These are phyloP conservation scores for Herpetotheres cachinnans DNA, from an alignment of 2,113 vertebrate species.

Conservation along the genomic window DNA sequence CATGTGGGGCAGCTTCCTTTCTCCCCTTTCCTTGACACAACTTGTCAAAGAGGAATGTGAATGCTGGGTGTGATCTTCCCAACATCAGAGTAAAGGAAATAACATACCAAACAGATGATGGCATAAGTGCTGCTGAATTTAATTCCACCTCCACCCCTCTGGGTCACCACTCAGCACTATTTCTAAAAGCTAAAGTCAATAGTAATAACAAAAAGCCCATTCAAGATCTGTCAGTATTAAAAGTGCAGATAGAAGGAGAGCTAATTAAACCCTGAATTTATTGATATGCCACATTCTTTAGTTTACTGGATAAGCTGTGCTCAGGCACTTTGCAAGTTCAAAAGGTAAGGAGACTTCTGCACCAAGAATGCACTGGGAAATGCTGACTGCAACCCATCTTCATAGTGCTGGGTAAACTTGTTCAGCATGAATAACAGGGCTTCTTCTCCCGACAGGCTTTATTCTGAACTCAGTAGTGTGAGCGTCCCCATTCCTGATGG, in stretches of 20 bases:
- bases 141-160: slow-evolving; percentile 68
- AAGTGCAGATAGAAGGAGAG: slow-evolving; percentile 31
- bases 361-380: background rate
- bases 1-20: slow-evolving; percentile 65
- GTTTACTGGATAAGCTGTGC: background rate
- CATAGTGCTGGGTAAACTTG: slow-evolving; percentile 1
- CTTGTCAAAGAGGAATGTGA: slow-evolving; percentile 72
- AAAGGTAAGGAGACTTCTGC: background rate
- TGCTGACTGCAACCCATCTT: background rate
- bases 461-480: background rate
- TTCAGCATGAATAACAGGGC: background rate
- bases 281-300: background rate
- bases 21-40: slow-evolving; percentile 69
- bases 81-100: slow-evolving; percentile 73
- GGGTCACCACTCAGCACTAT: slow-evolving; percentile 63
- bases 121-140: slow-evolving; percentile 34
- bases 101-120: slow-evolving; percentile 74
- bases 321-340: slow-evolving; percentile 10
- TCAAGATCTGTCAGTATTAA: slow-evolving; percentile 42
- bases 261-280: slow-evolving; percentile 12
- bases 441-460: background rate
- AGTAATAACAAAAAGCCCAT: slow-evolving; percentile 44
- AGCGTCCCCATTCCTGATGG: background rate
- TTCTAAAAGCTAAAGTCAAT: slow-evolving; percentile 63
- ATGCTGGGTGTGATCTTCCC: slow-evolving; percentile 77